A percentile compares a stretch with the other conserved stretches of the same genome.
Evolutionary conservation across 1,140 invertebrate genomes (phyloP).

Genomic region (Drosophila ogumai): DNA sequence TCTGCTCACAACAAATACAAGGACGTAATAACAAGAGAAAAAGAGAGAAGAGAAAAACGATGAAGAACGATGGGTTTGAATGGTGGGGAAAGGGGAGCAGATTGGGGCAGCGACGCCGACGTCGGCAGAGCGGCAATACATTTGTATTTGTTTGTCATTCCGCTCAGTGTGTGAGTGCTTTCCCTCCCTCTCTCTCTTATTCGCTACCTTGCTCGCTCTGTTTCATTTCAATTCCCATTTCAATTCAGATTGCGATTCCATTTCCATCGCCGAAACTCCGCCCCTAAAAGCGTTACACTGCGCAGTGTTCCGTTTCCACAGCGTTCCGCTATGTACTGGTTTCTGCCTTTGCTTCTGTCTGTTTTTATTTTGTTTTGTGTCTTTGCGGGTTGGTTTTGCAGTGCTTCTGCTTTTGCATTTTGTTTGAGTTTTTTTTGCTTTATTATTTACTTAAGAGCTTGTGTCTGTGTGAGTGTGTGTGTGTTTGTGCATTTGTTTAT

Average conservation of each 20-base stretch:
- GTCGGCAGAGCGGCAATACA: slow-evolving; percentile 19
- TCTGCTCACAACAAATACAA: slow-evolving; percentile 56
- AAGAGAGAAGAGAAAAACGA: slow-evolving; percentile 40
- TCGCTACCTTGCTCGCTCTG: slow-evolving; percentile 28
- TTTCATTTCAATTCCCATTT: slow-evolving; percentile 70
- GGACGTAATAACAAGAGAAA: slow-evolving; percentile 27
- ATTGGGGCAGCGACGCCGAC: slow-evolving; percentile 13
- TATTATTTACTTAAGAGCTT: slow-evolving; percentile 79
- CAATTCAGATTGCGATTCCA: slow-evolving; percentile 66
- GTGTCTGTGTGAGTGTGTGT: slow-evolving; percentile 37
- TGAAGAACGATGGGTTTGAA: slow-evolving; percentile 18
- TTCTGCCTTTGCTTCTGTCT: slow-evolving; percentile 26
- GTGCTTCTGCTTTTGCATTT: slow-evolving; percentile 27
- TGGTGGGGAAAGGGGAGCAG: slow-evolving; percentile 10
- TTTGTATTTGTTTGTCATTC: slow-evolving; percentile 66
- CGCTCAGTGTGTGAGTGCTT: slow-evolving; percentile 51
- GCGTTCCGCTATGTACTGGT: slow-evolving; percentile 66
- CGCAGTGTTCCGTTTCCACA: slow-evolving; percentile 60
- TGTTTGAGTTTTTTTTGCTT: slow-evolving; percentile 40
- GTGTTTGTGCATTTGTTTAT: slow-evolving; percentile 75
- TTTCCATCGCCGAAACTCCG: slow-evolving; percentile 64
- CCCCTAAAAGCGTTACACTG: slow-evolving; percentile 52
- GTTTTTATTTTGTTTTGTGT: slow-evolving; percentile 27
- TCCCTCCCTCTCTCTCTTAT: slow-evolving; percentile 15
- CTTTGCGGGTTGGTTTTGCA: slow-evolving; percentile 41